Evolutionary conservation across 2,113 vertebrate genomes (phyloP).

Genomic region (Terrapene triunguis): DNA sequence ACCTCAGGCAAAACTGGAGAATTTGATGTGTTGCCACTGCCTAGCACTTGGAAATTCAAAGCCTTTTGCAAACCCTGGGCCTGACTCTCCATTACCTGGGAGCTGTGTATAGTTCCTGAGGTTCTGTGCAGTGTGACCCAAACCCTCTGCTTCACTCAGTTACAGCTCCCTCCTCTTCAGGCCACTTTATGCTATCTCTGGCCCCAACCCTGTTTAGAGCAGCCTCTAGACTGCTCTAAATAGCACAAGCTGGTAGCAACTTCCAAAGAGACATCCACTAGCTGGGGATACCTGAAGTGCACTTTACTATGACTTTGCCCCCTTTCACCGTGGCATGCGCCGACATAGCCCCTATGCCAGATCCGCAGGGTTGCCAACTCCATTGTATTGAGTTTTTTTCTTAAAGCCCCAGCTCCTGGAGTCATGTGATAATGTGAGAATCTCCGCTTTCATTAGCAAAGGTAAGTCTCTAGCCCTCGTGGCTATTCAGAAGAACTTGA

Average conservation of each 20-base stretch:
- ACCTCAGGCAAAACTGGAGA: not conserved
- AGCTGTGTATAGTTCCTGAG: not conserved
- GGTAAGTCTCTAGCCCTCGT: not conserved
- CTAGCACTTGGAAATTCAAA: not conserved
- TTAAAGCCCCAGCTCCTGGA: not conserved
- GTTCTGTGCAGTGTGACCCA: not conserved
- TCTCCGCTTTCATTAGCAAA: not conserved
- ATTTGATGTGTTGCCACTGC: not conserved
- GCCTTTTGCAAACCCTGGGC: not conserved
- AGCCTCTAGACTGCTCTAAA: not conserved
- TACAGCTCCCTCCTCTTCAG: not conserved
- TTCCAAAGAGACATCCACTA: not conserved
- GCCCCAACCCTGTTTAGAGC: not conserved
- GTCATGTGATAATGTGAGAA: not conserved
- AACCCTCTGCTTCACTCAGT: not conserved
- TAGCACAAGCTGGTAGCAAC: not conserved
- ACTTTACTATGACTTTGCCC: not conserved
- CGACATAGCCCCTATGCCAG: not conserved
- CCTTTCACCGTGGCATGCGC: not conserved
- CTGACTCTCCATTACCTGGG: not conserved
- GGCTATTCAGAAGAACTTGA: not conserved
- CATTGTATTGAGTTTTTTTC: not conserved
- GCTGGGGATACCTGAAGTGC: not conserved
- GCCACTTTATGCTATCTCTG: not conserved
- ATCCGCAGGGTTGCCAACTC: not conserved